These are phyloP conservation scores for Protosalanx chinensis DNA, from an alignment of 2,797 vertebrate species.

Conservation along the genomic window DNA sequence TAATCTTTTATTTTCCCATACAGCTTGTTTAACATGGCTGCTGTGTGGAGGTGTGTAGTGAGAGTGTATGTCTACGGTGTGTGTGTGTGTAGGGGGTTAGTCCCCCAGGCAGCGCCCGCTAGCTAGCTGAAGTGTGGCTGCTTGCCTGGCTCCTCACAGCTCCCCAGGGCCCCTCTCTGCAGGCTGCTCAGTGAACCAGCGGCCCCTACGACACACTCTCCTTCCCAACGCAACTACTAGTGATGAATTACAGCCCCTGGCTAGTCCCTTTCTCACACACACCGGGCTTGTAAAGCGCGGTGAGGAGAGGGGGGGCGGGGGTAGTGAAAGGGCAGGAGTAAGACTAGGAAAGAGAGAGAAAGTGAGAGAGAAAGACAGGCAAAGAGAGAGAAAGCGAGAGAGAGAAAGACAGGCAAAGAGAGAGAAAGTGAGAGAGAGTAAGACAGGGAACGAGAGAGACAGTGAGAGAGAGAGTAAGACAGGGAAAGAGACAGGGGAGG, in stretches of 20 bases:
- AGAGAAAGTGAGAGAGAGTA: conserved; percentile 29
- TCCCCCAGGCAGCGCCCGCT: conserved; percentile 25
- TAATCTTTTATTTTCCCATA: too few species aligned
- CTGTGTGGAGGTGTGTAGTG: neutral
- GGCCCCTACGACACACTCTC: conserved; percentile 50
- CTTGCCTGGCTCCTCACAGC: conserved; percentile 34
- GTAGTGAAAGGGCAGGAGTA: conserved; percentile 32
- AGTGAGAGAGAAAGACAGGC: neutral
- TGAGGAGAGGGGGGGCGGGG: conserved; percentile 1
- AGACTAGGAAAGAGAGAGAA: conserved; percentile 20
- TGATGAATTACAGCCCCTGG: conserved; percentile 62
- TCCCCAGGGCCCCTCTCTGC: conserved; percentile 53
- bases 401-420: conserved; percentile 15
- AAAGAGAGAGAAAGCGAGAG: conserved; percentile 20
- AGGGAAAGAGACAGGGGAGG: conserved; percentile 33
- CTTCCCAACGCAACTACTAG: conserved; percentile 49
- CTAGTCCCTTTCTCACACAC: conserved; percentile 50
- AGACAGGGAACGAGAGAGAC: conserved; percentile 22
- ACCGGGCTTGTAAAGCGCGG: conserved; percentile 45
- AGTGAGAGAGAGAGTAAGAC: conserved; percentile 23
- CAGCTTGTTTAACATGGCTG: too few species aligned
- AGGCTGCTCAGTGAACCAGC: conserved; percentile 54
- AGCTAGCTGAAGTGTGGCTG: conserved; percentile 43
- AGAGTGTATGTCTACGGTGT: neutral
- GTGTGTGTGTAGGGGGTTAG: conserved; percentile 25